Percentiles rank a stretch among this genome's conserved stretches.
These are phyloP conservation scores for Diachasma alloeum DNA, from an alignment of 1,140 invertebrate species.

Conservation along the genomic window DNA sequence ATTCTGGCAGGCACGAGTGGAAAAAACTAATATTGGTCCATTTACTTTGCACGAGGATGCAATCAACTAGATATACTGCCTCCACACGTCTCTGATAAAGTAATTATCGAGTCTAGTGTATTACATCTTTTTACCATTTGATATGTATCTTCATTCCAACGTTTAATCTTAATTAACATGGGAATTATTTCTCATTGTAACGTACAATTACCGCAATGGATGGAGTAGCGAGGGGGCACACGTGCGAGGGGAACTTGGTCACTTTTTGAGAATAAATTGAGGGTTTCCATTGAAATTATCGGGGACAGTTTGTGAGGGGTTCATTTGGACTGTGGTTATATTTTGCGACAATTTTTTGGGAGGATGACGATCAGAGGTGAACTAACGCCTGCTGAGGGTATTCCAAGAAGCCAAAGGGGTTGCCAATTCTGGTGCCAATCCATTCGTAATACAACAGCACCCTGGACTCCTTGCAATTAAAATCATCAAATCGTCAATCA, in stretches of 20 bases:
- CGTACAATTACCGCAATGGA: slow-evolving; percentile 23
- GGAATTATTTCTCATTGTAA: slow-evolving; percentile 18
- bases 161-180: slow-evolving; percentile 21
- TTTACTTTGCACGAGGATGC: not conserved
- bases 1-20: slow-evolving; percentile 31
- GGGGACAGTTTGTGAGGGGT: too few species aligned
- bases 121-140: not conserved
- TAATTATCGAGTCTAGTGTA: not conserved
- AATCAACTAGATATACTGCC: not conserved
- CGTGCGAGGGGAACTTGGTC: too few species aligned
- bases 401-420: too few species aligned
- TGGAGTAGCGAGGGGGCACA: slow-evolving; percentile 4
- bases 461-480: too few species aligned
- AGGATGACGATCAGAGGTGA: too few species aligned
- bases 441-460: too few species aligned
- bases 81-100: not conserved
- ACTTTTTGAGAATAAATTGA: too few species aligned
- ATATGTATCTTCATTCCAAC: not conserved
- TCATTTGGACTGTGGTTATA: not conserved
- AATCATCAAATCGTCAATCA: too few species aligned
- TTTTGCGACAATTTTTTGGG: not conserved
- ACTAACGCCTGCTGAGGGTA: too few species aligned
- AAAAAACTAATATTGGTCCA: not conserved
- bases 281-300: too few species aligned
- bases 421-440: too few species aligned